phyloP scores from a whole-genome alignment of 2,113 vertebrate species.

The Cheilinus undulatus region DNA sequence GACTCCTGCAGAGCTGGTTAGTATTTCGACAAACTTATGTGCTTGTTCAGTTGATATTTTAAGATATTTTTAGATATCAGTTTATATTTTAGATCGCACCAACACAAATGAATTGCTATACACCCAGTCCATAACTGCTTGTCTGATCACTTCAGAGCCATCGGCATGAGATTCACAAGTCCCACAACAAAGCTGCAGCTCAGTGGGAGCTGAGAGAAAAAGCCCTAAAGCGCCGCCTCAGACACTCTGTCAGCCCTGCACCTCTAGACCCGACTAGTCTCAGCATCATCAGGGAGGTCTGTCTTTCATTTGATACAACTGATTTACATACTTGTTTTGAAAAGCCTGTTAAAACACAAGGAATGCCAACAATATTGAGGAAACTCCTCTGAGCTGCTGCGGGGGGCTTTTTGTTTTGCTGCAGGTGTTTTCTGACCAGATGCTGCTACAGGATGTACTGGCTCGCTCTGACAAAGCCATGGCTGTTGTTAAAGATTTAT shows the following conservation, averaged over 20 bases:
- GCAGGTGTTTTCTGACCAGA: conserved; percentile 92
- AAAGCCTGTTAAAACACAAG: not conserved
- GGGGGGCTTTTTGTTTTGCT: conserved; percentile 38
- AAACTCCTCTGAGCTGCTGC: not conserved
- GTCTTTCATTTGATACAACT: not conserved
- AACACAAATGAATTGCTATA: no score
- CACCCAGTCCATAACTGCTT: not conserved
- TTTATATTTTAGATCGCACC: no score
- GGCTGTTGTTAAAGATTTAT: conserved; percentile 87
- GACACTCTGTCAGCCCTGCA: conserved; percentile 71
- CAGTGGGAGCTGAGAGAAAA: conserved; percentile 92
- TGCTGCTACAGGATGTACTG: conserved; percentile 88
- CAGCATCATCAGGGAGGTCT: conserved; percentile 90
- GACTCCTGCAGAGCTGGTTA: conserved; percentile 91
- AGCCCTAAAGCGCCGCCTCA: conserved; percentile 81
- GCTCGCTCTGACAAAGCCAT: conserved; percentile 88
- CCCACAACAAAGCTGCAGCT: conserved; percentile 88
- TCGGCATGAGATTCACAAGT: conserved; percentile 92
- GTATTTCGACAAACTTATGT: conserved; percentile 17
- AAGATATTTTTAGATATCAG: no score
- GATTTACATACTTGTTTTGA: not conserved
- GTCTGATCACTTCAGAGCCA: conserved; percentile 75
- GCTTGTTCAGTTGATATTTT: no score
- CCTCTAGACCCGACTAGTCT: conserved; percentile 84
- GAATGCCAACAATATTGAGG: not conserved